Evolutionary conservation across 2,797 vertebrate genomes (phyloP), one percentile per base, ranked within the genome.

Genomic region (Balearica regulorum): DNA sequence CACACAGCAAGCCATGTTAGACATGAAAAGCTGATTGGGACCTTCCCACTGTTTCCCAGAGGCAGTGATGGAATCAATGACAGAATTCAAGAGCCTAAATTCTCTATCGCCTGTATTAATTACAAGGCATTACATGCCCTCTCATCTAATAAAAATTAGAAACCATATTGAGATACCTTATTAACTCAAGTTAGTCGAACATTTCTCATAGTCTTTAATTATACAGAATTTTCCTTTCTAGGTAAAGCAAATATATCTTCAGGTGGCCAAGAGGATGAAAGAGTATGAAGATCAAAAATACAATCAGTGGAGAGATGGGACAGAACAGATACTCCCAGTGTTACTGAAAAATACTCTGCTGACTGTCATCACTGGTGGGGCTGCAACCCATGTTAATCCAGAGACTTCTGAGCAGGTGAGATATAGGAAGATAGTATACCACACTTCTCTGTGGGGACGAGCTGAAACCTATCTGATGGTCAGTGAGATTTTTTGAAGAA

Each of bases 311-410:
- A 95, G 58, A 64, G 96, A 96, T 1, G 93, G 65, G 28, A 98
- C 98, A 1, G 97, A 98, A 78, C 93, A 95, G 5, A 85, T 43
- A 2, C 95, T 99, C 54, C 98, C 98, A 0, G 21, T 82, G 9
- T 94, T 99, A 17, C 79, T 99, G 98, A 99, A 98, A 96, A 99
- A 97, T 75, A 91, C 92, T 20, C 75, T 99, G 19, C 97, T 99
- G 70, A 73, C 97, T 21, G 80, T 97, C 29, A 24, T 82, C 33
- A 25, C 73, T 66, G 54, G 28, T 83, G 72, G 65, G 28, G 20
- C 91, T 39, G 41, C 51, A 55, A 16, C 91, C 44, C 78, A 61
- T 31, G 33, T 76, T 66, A 81, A 66, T 82, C 35, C 26, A 57
- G 93, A 95, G 18, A 19, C 65, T 17, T 68, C 17, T 35, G 97